Evolutionary conservation across 2,113 vertebrate genomes (phyloP).

Genomic region (Catharus bicknelli): DNA sequence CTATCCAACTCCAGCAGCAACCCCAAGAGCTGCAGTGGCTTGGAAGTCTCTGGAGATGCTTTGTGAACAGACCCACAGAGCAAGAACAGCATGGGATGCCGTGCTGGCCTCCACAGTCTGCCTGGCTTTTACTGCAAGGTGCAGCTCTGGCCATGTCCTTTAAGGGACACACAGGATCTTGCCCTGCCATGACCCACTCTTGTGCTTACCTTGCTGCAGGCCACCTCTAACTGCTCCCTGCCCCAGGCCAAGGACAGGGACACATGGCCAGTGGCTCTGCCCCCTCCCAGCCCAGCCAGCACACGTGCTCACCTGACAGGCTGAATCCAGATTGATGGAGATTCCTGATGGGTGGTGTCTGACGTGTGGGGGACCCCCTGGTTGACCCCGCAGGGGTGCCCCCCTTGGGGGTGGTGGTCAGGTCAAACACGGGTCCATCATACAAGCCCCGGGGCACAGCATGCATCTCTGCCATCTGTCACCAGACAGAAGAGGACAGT

Average conservation of each 20-base stretch:
- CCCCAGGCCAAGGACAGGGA: background rate
- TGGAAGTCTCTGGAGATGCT: fast-evolving
- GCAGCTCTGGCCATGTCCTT: background rate
- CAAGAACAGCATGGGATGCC: background rate
- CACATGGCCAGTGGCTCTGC: fast-evolving
- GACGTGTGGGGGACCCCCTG: conserved; percentile 90
- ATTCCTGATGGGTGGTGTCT: conserved; percentile 87
- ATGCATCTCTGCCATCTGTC: conserved; percentile 90
- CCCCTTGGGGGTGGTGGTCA: conserved; percentile 89
- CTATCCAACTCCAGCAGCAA: background rate
- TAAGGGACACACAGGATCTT: background rate
- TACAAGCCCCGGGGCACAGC: conserved; percentile 96
- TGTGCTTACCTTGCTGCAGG: background rate
- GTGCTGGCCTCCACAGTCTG: background rate
- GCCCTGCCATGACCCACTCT: background rate
- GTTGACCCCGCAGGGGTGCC: conserved; percentile 90
- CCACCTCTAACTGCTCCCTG: background rate
- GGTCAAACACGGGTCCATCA: conserved; percentile 93
- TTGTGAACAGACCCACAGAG: fast-evolving
- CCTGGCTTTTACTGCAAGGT: background rate
- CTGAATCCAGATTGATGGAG: conserved; percentile 97
- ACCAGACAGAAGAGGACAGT: background rate
- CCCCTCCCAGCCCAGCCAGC: background rate
- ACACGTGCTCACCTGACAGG: conserved; percentile 84
- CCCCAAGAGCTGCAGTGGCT: background rate